Percentiles rank a stretch among this genome's conserved stretches.
Conservation (phyloP, 2,113 vertebrate species). For the Brachirus orientalis region DNA sequence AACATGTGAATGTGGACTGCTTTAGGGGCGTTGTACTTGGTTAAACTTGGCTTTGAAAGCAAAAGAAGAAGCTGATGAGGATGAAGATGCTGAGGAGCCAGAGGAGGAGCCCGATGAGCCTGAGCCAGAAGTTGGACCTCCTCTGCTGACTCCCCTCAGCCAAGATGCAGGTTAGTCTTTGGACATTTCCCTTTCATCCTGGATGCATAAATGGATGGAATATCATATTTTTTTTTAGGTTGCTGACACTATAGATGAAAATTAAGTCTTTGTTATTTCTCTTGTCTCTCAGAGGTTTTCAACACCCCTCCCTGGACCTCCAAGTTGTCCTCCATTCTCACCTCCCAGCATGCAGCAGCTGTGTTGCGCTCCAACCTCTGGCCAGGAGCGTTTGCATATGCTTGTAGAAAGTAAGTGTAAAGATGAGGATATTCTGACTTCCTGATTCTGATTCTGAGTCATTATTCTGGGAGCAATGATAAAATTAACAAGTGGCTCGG, state of each 20-base stretch:
- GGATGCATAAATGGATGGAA: neutral
- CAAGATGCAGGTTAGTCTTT: slow-evolving; percentile 89
- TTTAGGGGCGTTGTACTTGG: slow-evolving; percentile 93
- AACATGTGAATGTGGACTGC: neutral
- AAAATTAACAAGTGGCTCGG: too few species aligned
- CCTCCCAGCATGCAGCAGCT: slow-evolving; percentile 86
- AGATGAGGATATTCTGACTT: neutral
- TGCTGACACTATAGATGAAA: neutral
- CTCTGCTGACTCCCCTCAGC: slow-evolving; percentile 90
- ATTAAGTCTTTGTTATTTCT: neutral
- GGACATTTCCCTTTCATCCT: neutral
- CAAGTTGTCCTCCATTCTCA: slow-evolving; percentile 84
- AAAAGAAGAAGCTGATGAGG: slow-evolving; percentile 81
- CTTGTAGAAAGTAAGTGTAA: slow-evolving; percentile 85
- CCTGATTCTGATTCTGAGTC: neutral
- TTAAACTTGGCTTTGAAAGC: slow-evolving; percentile 84
- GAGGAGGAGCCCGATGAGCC: slow-evolving; percentile 82
- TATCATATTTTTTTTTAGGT: neutral
- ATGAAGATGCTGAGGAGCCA: slow-evolving; percentile 81
- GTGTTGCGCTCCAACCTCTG: slow-evolving; percentile 91
- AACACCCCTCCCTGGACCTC: slow-evolving; percentile 86
- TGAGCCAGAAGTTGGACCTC: slow-evolving; percentile 89
- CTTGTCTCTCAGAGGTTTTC: slow-evolving; percentile 81
- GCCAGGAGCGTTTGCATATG: slow-evolving; percentile 90
- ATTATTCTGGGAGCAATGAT: neutral